These are phyloP conservation scores for Molossus alvarezi DNA, from an alignment of 2,797 vertebrate genomes.

Conservation along the genomic window DNA sequence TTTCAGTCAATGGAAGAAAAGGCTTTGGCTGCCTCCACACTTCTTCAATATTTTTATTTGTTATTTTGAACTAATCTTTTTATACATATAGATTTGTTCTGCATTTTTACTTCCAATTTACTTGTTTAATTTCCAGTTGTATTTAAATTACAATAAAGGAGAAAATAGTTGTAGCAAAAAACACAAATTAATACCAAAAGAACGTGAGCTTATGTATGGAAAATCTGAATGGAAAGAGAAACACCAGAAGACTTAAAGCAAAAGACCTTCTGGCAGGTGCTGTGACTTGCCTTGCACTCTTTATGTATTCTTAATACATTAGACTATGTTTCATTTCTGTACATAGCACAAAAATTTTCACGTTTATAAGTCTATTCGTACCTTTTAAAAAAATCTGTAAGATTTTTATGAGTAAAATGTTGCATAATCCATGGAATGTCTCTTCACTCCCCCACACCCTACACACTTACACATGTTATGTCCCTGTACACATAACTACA, in stretches of 20 bases:
- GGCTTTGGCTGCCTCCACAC: background rate
- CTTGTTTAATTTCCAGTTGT: conserved; percentile 36
- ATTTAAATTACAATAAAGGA: conserved; percentile 37
- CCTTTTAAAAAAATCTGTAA: background rate
- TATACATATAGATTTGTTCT: background rate
- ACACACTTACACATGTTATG: background rate
- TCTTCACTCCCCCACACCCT: background rate
- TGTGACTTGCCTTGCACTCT: background rate
- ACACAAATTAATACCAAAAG: conserved; percentile 13
- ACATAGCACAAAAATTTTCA: background rate
- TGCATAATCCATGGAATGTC: background rate
- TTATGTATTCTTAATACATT: background rate
- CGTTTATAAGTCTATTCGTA: background rate
- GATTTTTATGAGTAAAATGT: background rate
- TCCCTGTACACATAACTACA: background rate
- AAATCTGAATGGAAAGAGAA: conserved; percentile 24
- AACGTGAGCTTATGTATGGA: background rate
- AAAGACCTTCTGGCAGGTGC: background rate
- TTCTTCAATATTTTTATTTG: conserved; percentile 23
- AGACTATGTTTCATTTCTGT: background rate
- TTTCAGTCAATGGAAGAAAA: conserved; percentile 4
- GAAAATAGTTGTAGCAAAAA: background rate
- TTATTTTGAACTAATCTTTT: background rate
- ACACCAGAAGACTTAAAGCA: background rate
- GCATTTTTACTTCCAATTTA: background rate